Evolutionary conservation across 2,113 vertebrate species (phyloP), one percentile per base, ranked within the genome.

Genomic region (Pungitius pungitius): DNA sequence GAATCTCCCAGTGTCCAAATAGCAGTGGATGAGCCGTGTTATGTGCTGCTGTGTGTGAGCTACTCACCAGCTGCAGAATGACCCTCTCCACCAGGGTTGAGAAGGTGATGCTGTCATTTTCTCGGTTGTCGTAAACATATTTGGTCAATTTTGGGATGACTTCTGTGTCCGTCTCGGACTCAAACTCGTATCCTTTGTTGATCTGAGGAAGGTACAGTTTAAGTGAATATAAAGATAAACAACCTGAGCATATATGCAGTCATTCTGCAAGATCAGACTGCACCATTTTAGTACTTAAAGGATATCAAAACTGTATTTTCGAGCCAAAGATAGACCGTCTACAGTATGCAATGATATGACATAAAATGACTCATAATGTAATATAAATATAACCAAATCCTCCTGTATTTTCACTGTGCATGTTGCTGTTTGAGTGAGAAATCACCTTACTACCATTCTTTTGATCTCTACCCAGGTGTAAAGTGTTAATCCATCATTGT

Each of bases 151-250:
- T 99, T 3, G 97, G 96, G 69, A 99, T 99, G 2, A 97, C 96
- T 88, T 99, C 97, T 4, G 97, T 99, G 85, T 99, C 97, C 0
- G 97, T 99, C 85, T 99, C 96, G 17, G 97, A 99, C 90, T 99
- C 97, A 77, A 99, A 99, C 71, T 96, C 96, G 0, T 98, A 99
- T 75, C 96, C 96, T 92, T 98, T 97, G 90, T 89, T 94, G 87
- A 95, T 95, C 97, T 99, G 88, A 47, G 77, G 69, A 75, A 55
- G 27, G 49, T 10, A 69, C 3, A 55, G n/a, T 17, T 73, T 30
- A 30, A 13, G 62, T 72, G 55, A 45, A 35, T n/a, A 33, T 30
- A 17, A 33, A 66, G 8, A 26, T 20, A 57, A 70, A 58, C 18
- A 57, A 20, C 26, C 26, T n/a, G 40, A 33, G 17, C 45, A 33